These are phyloP conservation scores for Hyppa rectilinea DNA, from an alignment of 2,888 invertebrate species.

Conservation along the genomic window DNA sequence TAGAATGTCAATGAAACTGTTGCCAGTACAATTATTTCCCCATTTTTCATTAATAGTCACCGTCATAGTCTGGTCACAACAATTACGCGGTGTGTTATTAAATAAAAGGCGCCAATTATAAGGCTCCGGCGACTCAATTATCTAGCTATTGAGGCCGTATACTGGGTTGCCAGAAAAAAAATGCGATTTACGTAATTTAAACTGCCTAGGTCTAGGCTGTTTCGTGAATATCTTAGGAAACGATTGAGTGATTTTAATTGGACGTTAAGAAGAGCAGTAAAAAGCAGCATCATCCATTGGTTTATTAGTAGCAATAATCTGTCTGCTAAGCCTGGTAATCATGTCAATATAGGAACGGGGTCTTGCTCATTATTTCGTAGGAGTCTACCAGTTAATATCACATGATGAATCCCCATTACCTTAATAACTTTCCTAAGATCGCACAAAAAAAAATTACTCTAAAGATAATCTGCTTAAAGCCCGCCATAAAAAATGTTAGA, in stretches of 20 bases:
- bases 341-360: too few species aligned
- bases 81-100: slow-evolving; percentile 77
- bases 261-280: too few species aligned
- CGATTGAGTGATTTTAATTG: too few species aligned
- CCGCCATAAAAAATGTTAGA: slow-evolving; percentile 48
- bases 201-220: too few species aligned
- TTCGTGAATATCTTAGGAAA: background rate
- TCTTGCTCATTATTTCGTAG: too few species aligned
- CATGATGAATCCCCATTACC: slow-evolving; percentile 30
- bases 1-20: slow-evolving; percentile 41
- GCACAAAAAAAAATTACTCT: slow-evolving; percentile 39
- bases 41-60: slow-evolving; percentile 61
- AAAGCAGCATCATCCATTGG: too few species aligned
- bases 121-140: slow-evolving; percentile 81
- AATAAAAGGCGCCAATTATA: slow-evolving; percentile 83
- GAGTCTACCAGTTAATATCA: background rate
- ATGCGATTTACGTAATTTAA: slow-evolving; percentile 22
- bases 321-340: background rate
- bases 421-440: slow-evolving; percentile 29
- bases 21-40: slow-evolving; percentile 56
- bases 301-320: background rate
- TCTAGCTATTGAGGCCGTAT: slow-evolving; percentile 73
- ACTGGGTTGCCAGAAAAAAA: slow-evolving; percentile 61
- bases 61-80: slow-evolving; percentile 66
- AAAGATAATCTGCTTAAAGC: slow-evolving; percentile 48